Evolutionary conservation across 2,113 vertebrate species (phyloP), one percentile per base, ranked within the genome.

Genomic region (Calidris pugnax): DNA sequence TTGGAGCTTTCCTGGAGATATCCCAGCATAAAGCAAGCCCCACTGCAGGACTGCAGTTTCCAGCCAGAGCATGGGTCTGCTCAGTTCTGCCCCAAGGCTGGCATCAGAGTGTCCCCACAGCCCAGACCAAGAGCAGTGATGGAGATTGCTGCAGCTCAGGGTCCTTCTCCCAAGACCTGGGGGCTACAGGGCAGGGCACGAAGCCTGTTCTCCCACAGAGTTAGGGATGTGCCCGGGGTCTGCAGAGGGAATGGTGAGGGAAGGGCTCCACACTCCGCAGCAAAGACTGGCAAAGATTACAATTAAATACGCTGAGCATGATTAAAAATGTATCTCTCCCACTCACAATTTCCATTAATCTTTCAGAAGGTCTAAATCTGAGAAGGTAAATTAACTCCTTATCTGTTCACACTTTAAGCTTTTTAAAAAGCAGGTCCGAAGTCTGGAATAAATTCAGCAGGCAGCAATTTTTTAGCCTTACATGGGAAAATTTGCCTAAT

Each of bases 371-470:
- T 60, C 62, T 97, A 50, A 75, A 84, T 86, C 80, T 72, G 88
- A 93, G 78, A 88, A 78, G 68, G 79, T 88, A 95, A 95, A 90
- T 86, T 64, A 90, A 91, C 47, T 90, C 63, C 63, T 91, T 80
- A 75, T 68, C 51, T 80, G 50, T 53, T 69, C 77, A 37, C 12
- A 32, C 39, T 73, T 81, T 4, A n/a, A 59, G 47, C 32, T 90
- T 82, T 94, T 89, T 32, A 48, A 85, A 82, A 85, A 87, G n/a
- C 84, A 79, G 48, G 30, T 22, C 53, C 72, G 56, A 72, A 71
- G 30, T 48, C 94, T 75, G 81, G 81, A 93, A 94, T 71, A 63
- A 83, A 80, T 88, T 63, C 72, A 74, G 64, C 72, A 74, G 79
- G 90, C 87, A 92, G 75, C 47, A 94, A 78, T 67, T 28, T 81